Conservation (phyloP, 2,113 vertebrate species). For the Pelvicachromis taeniatus region DNA sequence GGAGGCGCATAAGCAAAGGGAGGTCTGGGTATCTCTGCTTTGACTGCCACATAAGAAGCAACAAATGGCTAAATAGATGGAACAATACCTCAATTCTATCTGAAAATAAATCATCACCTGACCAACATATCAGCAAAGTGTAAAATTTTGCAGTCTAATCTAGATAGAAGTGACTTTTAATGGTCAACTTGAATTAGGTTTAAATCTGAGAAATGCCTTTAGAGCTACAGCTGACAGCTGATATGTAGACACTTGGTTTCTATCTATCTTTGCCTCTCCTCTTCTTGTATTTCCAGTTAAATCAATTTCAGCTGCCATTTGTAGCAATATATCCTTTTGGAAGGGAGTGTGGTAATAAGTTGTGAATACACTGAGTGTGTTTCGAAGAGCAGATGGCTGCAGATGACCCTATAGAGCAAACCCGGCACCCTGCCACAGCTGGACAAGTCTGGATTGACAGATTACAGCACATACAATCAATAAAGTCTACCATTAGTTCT, state of each 20-base stretch:
- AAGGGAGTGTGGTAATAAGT: not conserved
- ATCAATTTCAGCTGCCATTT: not conserved
- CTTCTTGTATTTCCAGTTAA: not conserved
- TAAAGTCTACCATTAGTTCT: slow-evolving; percentile 59
- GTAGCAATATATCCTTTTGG: slow-evolving; percentile 8
- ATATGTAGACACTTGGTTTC: not conserved
- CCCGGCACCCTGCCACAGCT: slow-evolving; percentile 22
- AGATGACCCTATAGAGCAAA: slow-evolving; percentile 42
- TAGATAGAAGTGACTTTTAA: not conserved
- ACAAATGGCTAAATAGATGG: not conserved
- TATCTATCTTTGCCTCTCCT: not conserved
- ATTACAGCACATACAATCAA: slow-evolving; percentile 58
- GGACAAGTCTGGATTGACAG: slow-evolving; percentile 50
- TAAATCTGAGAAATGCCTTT: not conserved
- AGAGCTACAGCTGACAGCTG: not conserved
- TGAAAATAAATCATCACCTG: not conserved
- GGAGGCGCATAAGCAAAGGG: not conserved
- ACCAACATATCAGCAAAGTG: not conserved
- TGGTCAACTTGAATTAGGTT: not conserved
- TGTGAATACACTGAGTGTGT: not conserved
- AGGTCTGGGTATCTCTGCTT: not conserved
- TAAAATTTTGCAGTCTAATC: not conserved
- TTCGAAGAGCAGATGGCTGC: slow-evolving; percentile 45
- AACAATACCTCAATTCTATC: no score
- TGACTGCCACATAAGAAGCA: not conserved